phyloP scores from a whole-genome alignment of 2,113 vertebrate genomes.

The Forbesichthys agassizii region DNA sequence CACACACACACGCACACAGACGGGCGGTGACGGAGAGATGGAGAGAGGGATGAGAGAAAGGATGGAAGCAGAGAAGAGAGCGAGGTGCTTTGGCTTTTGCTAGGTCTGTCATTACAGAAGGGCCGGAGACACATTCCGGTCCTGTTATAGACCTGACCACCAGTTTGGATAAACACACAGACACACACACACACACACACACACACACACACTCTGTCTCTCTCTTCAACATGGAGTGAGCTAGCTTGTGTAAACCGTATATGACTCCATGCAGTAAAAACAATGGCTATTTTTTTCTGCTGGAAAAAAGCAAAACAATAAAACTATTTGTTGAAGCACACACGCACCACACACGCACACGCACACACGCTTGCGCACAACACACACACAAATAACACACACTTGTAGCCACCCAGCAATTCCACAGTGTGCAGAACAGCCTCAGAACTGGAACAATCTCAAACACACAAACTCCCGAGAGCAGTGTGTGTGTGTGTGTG shows the following conservation, averaged over 20 bases:
- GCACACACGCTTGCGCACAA: conserved; percentile 17
- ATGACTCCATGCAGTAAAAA: conserved; percentile 48
- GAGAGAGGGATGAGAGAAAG: conserved; percentile 48
- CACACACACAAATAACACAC: conserved; percentile 12
- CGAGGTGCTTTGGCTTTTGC: conserved; percentile 77
- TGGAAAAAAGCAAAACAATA: not conserved
- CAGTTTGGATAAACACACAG: conserved; percentile 60
- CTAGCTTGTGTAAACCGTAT: conserved; percentile 57
- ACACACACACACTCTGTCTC: conserved; percentile 6
- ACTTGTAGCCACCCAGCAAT: conserved; percentile 35
- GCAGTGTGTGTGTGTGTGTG: not conserved
- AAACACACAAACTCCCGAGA: conserved; percentile 1
- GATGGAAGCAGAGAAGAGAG: conserved; percentile 48
- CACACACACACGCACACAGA: conserved; percentile 3
- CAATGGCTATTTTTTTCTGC: conserved; percentile 23
- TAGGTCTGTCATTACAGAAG: conserved; percentile 78
- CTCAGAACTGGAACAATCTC: conserved; percentile 44
- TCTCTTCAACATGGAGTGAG: conserved; percentile 10
- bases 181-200: conserved; percentile 33
- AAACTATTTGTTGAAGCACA: conserved; percentile 23
- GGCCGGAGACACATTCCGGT: conserved; percentile 73
- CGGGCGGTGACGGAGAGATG: conserved; percentile 32
- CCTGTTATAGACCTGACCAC: conserved; percentile 77
- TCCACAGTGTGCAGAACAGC: conserved; percentile 33
- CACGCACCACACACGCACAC: not conserved